A percentile compares a stretch with the other conserved stretches of the same genome.
phyloP scores from a whole-genome alignment of 1,140 invertebrate genomes.

The Drosophila navojoa region DNA sequence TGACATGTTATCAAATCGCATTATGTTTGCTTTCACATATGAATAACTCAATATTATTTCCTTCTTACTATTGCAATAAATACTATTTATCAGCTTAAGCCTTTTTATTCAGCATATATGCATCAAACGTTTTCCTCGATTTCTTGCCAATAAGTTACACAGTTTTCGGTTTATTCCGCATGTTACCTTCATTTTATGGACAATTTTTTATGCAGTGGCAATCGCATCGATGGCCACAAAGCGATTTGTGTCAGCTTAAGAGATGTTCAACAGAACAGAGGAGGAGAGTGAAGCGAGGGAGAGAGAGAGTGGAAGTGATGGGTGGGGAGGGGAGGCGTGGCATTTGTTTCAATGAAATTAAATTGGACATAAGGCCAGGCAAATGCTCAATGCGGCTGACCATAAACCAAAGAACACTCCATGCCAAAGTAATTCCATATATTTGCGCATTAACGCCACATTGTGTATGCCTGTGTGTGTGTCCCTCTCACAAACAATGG shows the following conservation, averaged over 20 bases:
- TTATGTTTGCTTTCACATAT: too few species aligned
- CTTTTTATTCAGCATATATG: not conserved
- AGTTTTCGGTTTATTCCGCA: not conserved
- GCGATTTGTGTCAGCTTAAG: conserved; percentile 45
- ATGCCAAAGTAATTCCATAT: conserved; percentile 44
- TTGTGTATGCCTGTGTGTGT: not conserved
- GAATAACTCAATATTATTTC: not conserved
- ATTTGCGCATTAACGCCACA: conserved; percentile 50
- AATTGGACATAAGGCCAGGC: conserved; percentile 54
- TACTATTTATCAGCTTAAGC: not conserved
- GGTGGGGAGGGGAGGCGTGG: not conserved
- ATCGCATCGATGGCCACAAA: conserved; percentile 38
- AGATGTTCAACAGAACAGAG: not conserved
- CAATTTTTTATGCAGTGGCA: conserved; percentile 22
- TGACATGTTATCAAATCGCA: too few species aligned
- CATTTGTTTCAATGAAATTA: conserved; percentile 58
- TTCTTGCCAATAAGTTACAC: not conserved
- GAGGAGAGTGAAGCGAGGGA: not conserved
- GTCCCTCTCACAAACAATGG: conserved; percentile 48
- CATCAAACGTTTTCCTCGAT: not conserved
- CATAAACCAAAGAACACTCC: conserved; percentile 40
- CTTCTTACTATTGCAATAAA: not conserved
- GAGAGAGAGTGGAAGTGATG: not conserved
- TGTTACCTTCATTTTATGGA: conserved; percentile 23
- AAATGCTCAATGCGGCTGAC: conserved; percentile 46